Evolutionary conservation across 2,888 invertebrate species (phyloP).

Genomic region (Hoplodrina blanda): DNA sequence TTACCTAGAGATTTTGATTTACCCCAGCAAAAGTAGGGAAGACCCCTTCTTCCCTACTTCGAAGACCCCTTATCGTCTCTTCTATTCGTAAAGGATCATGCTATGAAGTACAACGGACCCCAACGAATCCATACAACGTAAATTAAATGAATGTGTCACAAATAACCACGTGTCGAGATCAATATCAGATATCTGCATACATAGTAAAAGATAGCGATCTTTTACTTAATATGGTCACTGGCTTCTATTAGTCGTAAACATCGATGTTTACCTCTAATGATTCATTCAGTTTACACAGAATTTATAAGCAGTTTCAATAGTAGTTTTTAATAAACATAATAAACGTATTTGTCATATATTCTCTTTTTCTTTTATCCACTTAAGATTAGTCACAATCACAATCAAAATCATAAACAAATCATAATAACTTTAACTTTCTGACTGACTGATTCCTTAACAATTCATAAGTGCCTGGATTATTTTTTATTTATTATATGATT

Average conservation of each 20-base stretch:
- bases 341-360: too few relatives aligned
- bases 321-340: neutral
- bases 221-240: conserved; percentile 47
- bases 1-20: neutral
- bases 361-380: too few relatives aligned
- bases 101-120: neutral
- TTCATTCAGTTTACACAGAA: conserved; percentile 30
- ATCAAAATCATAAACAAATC: too few relatives aligned
- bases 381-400: neutral
- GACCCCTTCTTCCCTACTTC: too few relatives aligned
- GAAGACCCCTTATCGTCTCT: neutral
- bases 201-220: conserved; percentile 38
- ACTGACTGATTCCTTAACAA: too few relatives aligned
- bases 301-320: conserved; percentile 10
- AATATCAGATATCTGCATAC: conserved; percentile 28
- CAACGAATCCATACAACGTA: conserved; percentile 13
- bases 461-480: too few relatives aligned
- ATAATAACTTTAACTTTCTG: too few relatives aligned
- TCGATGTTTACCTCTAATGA: conserved; percentile 21
- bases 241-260: conserved; percentile 3
- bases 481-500: too few relatives aligned
- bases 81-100: too few relatives aligned
- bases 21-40: neutral
- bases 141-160: conserved; percentile 29
- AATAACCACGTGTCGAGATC: conserved; percentile 27